Percentiles rank a stretch among this genome's conserved stretches.
Conservation (phyloP, 2,888 invertebrate genomes). For the Microctonus brassicae region DNA sequence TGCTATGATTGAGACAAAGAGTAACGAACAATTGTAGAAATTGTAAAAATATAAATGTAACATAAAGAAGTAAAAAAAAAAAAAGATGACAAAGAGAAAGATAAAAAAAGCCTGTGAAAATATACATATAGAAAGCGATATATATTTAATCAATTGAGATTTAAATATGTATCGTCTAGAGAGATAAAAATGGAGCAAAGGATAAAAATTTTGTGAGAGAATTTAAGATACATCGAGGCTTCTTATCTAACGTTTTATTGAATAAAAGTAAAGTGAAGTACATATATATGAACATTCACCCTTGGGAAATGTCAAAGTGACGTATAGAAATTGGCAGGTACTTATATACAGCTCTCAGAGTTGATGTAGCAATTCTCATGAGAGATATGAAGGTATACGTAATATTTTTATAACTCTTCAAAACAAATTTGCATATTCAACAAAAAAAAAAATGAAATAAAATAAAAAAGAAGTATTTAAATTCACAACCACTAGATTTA, state of each 20-base stretch:
- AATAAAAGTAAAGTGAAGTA: background rate
- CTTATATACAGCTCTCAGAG: background rate
- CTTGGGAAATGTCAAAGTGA: background rate
- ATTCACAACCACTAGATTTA: too few relatives aligned
- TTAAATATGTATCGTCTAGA: background rate
- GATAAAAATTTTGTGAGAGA: background rate
- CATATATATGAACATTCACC: background rate
- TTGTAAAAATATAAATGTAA: too few relatives aligned
- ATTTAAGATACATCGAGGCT: background rate
- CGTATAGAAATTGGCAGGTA: slow-evolving; percentile 12
- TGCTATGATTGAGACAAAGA: too few relatives aligned
- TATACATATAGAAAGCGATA: background rate
- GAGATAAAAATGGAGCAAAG: background rate
- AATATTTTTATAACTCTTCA: background rate
- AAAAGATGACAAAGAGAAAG: background rate
- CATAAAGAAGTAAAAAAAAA: background rate
- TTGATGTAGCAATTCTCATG: background rate
- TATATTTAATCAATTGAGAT: background rate
- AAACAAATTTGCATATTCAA: background rate
- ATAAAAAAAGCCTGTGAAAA: too few relatives aligned
- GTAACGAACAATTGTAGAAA: too few relatives aligned
- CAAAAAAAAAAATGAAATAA: too few relatives aligned
- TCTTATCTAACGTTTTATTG: background rate
- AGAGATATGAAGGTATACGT: background rate
- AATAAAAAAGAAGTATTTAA: too few relatives aligned